Conservation (phyloP, 2,797 vertebrate genomes). For the Acanthornis magna region DNA sequence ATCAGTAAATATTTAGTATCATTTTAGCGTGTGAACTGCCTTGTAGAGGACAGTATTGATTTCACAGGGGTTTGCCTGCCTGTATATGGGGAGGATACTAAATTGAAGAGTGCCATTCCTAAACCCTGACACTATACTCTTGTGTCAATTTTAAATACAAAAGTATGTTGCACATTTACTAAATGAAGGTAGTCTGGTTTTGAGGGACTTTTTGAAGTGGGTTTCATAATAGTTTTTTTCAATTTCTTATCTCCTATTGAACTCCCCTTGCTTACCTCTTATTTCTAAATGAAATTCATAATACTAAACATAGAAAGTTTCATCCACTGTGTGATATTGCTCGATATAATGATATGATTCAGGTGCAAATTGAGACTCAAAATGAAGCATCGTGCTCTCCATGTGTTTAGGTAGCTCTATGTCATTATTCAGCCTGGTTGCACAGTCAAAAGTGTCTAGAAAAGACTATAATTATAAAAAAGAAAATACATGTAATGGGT, state of each 20-base stretch:
- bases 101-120: neutral
- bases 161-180: neutral
- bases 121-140: neutral
- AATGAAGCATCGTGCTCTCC: neutral
- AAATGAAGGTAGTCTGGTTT: neutral
- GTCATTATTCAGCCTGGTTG: conserved; percentile 6
- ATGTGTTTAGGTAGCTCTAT: neutral
- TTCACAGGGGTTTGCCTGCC: neutral
- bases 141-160: neutral
- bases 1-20: neutral
- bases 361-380: conserved; percentile 1
- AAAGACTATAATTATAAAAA: neutral
- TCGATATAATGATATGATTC: neutral
- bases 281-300: neutral
- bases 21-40: accelerated
- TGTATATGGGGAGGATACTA: accelerated
- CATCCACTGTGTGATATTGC: neutral
- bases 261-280: neutral
- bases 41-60: neutral
- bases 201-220: neutral
- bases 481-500: neutral
- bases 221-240: neutral
- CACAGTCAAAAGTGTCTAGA: neutral
- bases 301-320: neutral
- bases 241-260: neutral